Conservation (phyloP, 2,113 vertebrate genomes). For the Triplophysa siluroides region DNA sequence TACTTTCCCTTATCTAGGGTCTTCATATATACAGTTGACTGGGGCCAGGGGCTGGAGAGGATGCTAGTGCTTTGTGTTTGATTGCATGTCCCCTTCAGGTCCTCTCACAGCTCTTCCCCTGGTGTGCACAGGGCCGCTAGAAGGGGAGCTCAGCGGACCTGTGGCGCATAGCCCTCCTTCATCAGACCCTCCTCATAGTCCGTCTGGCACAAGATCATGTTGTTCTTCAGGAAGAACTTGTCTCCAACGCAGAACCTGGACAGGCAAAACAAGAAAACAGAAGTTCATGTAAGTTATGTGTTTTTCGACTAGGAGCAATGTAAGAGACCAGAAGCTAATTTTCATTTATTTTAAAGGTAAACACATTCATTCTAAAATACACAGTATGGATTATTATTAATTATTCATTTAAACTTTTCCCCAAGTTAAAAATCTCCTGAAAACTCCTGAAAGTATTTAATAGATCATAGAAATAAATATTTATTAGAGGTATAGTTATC, state of each 20-base stretch:
- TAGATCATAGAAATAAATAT: no score
- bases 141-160: constrained; percentile 86
- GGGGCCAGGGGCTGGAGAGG: constrained; percentile 74
- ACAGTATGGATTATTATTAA: background rate
- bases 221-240: constrained; percentile 99
- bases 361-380: background rate
- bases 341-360: background rate
- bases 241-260: constrained; percentile 98
- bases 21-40: constrained; percentile 67
- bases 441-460: no score
- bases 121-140: background rate
- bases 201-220: constrained; percentile 99
- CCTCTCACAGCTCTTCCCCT: constrained; percentile 51
- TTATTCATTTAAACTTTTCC: no score
- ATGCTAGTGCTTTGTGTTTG: constrained; percentile 82
- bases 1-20: constrained; percentile 66
- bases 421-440: no score
- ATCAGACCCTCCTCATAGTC: constrained; percentile 99
- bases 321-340: background rate
- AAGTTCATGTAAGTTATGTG: background rate
- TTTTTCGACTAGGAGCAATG: background rate
- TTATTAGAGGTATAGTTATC: no score
- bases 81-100: constrained; percentile 64
- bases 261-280: constrained; percentile 42
- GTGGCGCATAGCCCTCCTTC: constrained; percentile 96